Evolutionary conservation across 2,113 vertebrate species (phyloP).

Genomic region (Colistium nudipinnis): DNA sequence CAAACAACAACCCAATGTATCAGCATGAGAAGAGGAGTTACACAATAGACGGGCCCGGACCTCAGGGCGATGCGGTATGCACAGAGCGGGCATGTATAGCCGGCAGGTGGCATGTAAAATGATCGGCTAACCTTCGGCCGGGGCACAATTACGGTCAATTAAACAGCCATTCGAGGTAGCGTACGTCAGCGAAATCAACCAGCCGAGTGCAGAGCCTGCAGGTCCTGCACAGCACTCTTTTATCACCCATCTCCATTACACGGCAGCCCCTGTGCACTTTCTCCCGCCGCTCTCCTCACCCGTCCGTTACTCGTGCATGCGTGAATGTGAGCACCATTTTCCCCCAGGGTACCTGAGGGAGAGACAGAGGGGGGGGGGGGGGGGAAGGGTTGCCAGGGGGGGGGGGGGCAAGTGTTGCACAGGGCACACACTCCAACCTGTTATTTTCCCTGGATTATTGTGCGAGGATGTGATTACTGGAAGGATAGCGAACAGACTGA

Average conservation of each 20-base stretch:
- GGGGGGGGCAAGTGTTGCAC: conserved; percentile 36
- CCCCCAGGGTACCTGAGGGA: conserved; percentile 5
- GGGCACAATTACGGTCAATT: conserved; percentile 38
- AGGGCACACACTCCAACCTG: conserved; percentile 48
- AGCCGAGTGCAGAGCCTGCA: conserved; percentile 32
- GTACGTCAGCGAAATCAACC: conserved; percentile 56
- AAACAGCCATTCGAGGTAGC: conserved; percentile 50
- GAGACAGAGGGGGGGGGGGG: conserved; percentile 29
- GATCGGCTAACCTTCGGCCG: conserved; percentile 36
- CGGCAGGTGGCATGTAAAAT: conserved; percentile 10
- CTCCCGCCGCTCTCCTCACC: no score
- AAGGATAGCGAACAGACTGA: conserved; percentile 14
- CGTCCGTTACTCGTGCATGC: conserved; percentile 29
- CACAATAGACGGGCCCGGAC: conserved; percentile 5
- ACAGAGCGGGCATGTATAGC: background rate
- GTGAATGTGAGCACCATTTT: conserved; percentile 28
- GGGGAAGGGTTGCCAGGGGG: no score
- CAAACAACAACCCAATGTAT: no score
- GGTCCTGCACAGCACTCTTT: conserved; percentile 42
- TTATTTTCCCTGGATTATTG: conserved; percentile 53
- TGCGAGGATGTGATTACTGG: conserved; percentile 34
- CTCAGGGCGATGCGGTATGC: background rate
- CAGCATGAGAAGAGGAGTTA: no score
- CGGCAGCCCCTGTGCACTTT: conserved; percentile 35
- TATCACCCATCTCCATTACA: conserved; percentile 42